These are phyloP conservation scores for Cyprinodon tularosa DNA, from an alignment of 2,113 vertebrate species.

Conservation along the genomic window DNA sequence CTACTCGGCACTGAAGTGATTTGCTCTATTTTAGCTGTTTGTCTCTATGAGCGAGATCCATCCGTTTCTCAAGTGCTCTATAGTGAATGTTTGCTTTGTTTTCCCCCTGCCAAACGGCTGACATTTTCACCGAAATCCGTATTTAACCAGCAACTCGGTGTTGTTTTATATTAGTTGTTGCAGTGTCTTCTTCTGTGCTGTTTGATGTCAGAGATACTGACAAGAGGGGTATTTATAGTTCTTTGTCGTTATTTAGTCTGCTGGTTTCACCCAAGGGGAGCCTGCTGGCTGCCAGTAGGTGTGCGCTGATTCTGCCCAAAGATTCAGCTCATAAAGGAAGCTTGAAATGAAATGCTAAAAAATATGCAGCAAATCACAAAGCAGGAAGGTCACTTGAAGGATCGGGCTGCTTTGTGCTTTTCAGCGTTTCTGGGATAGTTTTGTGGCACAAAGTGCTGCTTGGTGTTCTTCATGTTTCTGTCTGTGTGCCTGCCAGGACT, in stretches of 20 bases:
- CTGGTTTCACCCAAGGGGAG: conserved; percentile 64
- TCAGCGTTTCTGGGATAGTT: conserved; percentile 15
- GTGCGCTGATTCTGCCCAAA: conserved; percentile 28
- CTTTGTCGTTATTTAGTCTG: conserved; percentile 59
- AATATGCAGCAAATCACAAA: conserved; percentile 38
- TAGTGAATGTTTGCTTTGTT: conserved; percentile 42
- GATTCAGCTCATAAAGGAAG: conserved; percentile 14
- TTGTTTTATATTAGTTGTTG: conserved; percentile 31
- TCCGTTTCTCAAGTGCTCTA: conserved; percentile 63
- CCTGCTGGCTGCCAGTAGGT: conserved; percentile 36
- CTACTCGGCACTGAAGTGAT: conserved; percentile 51
- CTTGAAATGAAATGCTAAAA: conserved; percentile 36
- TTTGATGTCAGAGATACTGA: conserved; percentile 68
- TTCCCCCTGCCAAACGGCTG: conserved; percentile 57
- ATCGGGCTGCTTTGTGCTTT: conserved; percentile 20
- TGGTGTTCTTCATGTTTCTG: conserved; percentile 10
- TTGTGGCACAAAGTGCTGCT: conserved; percentile 19
- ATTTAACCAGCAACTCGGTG: conserved; percentile 45
- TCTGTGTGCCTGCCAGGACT: neutral
- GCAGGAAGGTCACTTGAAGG: conserved; percentile 47
- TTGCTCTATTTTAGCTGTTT: conserved; percentile 60
- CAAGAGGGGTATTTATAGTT: conserved; percentile 70
- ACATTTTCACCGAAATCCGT: conserved; percentile 36
- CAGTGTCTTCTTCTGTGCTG: conserved; percentile 44
- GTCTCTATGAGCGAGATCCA: conserved; percentile 50